phyloP scores from a whole-genome alignment of 2,888 invertebrate genomes.

The Megaustenia siamemsis region DNA sequence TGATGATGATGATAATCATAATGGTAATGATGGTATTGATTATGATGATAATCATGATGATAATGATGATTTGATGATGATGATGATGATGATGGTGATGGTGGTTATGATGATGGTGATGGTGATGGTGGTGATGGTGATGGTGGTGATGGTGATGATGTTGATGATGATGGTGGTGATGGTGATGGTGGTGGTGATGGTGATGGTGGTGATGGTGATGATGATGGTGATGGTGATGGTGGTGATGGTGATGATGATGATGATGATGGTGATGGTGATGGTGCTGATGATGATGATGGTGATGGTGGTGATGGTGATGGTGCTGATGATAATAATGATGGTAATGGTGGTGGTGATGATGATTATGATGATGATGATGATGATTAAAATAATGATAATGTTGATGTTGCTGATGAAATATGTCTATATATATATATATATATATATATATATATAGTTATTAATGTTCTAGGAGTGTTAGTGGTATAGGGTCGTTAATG shows the following conservation, averaged over 20 bases:
- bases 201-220: not conserved
- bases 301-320: too few species aligned
- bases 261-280: constrained; percentile 9
- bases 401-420: too few species aligned
- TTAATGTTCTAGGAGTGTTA: too few species aligned
- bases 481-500: too few species aligned
- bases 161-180: too few species aligned
- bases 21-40: constrained; percentile 6
- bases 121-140: constrained; percentile 34
- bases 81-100: constrained; percentile 12
- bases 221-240: too few species aligned
- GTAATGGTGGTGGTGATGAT: too few species aligned
- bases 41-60: constrained; percentile 8
- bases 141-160: not conserved
- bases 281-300: not conserved
- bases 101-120: constrained; percentile 27
- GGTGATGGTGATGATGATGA: not conserved
- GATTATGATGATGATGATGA: too few species aligned
- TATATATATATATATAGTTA: too few species aligned
- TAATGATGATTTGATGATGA: constrained; percentile 6
- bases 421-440: too few species aligned
- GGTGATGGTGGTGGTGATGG: constrained; percentile 41
- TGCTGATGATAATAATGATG: too few species aligned
- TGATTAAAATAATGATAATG: too few species aligned
- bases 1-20: not conserved